A percentile compares a stretch with the other conserved stretches of the same genome.
Evolutionary conservation across 2,113 vertebrate genomes (phyloP).

Genomic region (Xiphias gladius): DNA sequence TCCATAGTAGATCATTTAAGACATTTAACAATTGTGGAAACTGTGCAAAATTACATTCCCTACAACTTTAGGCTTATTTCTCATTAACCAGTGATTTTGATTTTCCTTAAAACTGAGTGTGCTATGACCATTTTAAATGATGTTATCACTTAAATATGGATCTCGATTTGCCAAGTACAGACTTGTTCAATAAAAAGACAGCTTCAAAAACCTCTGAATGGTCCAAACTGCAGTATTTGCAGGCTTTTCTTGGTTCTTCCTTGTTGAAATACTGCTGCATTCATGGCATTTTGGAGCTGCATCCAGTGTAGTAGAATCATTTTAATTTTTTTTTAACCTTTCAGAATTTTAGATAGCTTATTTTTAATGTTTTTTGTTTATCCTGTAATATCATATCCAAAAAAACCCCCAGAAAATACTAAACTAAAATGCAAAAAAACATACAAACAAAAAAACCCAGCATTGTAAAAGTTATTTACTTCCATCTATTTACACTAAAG

Average conservation of each 20-base stretch:
- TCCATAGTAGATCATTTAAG: background rate
- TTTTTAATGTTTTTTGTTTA: background rate
- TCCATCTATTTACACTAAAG: conserved; percentile 60
- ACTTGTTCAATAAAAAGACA: conserved; percentile 1
- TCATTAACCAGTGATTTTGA: background rate
- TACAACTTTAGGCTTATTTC: background rate
- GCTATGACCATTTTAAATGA: background rate
- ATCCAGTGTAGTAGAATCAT: conserved; percentile 38
- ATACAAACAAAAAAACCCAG: background rate
- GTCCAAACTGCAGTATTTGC: conserved; percentile 11
- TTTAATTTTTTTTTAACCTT: background rate
- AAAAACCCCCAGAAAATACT: conserved; percentile 21
- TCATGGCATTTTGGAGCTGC: conserved; percentile 62
- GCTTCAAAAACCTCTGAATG: background rate
- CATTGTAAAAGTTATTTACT: conserved; percentile 29
- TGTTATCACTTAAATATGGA: background rate
- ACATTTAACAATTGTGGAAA: conserved; percentile 11
- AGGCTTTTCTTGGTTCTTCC: conserved; percentile 7
- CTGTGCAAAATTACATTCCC: background rate
- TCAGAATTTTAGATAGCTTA: background rate
- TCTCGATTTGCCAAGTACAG: conserved; percentile 6
- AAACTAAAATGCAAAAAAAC: background rate
- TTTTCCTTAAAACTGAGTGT: background rate
- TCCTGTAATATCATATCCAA: conserved; percentile 41
- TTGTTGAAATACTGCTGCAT: conserved; percentile 61